Evolutionary conservation across 2,797 vertebrate species (phyloP).

Genomic region (Macrochelys suwanniensis): DNA sequence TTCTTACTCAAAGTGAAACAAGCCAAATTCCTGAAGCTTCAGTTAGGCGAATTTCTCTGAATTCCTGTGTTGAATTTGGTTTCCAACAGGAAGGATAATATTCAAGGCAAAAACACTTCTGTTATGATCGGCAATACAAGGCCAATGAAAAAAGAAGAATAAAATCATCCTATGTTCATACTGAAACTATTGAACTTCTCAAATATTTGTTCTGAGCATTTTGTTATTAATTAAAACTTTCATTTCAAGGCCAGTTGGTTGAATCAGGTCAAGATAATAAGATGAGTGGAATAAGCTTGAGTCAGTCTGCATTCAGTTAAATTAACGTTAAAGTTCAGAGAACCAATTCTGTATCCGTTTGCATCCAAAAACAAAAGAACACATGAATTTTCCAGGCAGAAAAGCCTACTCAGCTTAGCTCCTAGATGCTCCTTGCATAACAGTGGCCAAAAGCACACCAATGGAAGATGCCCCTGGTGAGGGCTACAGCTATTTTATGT

Average conservation of each 20-base stretch:
- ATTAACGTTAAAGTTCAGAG: neutral
- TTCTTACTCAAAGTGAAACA: neutral
- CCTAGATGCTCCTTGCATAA: neutral
- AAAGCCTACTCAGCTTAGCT: neutral
- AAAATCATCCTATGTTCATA: neutral
- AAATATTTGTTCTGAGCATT: neutral
- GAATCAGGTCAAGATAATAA: neutral
- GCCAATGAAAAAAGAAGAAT: neutral
- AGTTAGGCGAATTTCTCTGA: neutral
- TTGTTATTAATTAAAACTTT: neutral
- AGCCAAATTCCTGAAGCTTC: neutral
- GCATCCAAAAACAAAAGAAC: neutral
- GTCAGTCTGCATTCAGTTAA: neutral
- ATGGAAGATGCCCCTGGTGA: neutral
- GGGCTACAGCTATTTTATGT: neutral
- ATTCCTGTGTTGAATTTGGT: neutral
- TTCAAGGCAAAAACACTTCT: neutral
- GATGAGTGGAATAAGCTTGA: neutral
- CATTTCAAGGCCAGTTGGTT: neutral
- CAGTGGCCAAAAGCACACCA: neutral
- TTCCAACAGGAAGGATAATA: neutral
- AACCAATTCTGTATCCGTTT: neutral
- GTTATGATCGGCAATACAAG: neutral
- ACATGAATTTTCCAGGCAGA: neutral
- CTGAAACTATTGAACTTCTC: neutral